A percentile compares a stretch with the other conserved stretches of the same genome.
These are phyloP conservation scores for Thymallus thymallus DNA, from an alignment of 2,113 vertebrate genomes.

Conservation along the genomic window DNA sequence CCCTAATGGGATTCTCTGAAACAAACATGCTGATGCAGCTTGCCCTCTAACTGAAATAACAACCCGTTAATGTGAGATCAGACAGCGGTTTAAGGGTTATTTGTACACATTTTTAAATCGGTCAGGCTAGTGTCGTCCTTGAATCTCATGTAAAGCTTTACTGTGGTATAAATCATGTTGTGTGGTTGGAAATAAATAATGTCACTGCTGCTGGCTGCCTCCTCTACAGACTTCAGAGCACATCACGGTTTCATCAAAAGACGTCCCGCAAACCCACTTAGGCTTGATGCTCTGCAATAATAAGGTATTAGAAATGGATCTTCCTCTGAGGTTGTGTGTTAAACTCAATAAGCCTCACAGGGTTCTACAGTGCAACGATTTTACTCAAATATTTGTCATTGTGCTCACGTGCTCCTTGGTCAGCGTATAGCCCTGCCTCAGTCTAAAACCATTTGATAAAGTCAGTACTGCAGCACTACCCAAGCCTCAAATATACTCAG, in stretches of 20 bases:
- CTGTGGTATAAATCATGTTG: too few species aligned
- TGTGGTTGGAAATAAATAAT: not conserved
- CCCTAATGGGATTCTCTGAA: not conserved
- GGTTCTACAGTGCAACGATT: too few species aligned
- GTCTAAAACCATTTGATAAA: not conserved
- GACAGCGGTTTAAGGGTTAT: conserved; percentile 25
- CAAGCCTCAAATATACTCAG: not conserved
- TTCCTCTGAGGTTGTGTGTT: not conserved
- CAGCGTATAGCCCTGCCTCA: not conserved
- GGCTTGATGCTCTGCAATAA: not conserved
- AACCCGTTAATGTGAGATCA: conserved; percentile 42
- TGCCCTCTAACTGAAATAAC: conserved; percentile 33
- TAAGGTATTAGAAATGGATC: not conserved
- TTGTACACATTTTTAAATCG: not conserved
- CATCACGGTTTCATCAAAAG: not conserved
- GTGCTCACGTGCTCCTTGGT: too few species aligned
- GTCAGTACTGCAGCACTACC: not conserved
- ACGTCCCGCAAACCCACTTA: not conserved
- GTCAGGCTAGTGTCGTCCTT: not conserved
- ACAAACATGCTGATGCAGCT: conserved; percentile 35
- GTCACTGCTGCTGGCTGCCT: not conserved
- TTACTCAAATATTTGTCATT: too few species aligned
- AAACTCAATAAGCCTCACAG: not conserved
- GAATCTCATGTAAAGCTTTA: too few species aligned
- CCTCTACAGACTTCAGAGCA: not conserved